Evolutionary conservation across 2,888 invertebrate species (phyloP).

Genomic region (Tricholauxania praeusta): DNA sequence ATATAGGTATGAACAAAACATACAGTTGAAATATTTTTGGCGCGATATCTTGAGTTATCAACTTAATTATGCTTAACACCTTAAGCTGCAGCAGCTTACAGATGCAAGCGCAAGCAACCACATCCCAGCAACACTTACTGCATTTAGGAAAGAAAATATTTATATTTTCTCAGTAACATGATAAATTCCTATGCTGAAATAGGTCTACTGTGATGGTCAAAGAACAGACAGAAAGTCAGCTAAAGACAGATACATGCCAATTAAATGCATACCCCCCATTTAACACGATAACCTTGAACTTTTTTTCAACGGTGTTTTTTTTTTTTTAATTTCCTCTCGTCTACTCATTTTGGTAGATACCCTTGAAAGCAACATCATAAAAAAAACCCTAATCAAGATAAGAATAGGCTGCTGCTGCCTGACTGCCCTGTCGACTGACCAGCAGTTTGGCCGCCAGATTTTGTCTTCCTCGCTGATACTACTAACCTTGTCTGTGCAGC

Average conservation of each 20-base stretch:
- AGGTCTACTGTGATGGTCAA: constrained; percentile 41
- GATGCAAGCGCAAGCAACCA: constrained; percentile 5
- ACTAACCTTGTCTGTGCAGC: constrained; percentile 39
- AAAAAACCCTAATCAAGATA: constrained; percentile 51
- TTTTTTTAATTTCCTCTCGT: background rate
- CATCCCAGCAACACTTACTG: background rate
- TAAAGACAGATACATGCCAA: constrained; percentile 54
- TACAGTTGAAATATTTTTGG: too few species aligned
- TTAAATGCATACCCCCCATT: constrained; percentile 59
- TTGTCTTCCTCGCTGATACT: constrained; percentile 42
- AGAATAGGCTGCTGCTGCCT: constrained; percentile 41
- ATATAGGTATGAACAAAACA: too few species aligned
- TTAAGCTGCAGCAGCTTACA: constrained; percentile 39
- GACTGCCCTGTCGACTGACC: background rate
- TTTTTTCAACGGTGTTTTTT: constrained; percentile 39
- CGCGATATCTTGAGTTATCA: constrained; percentile 46
- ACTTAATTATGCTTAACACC: constrained; percentile 55
- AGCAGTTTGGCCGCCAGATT: background rate
- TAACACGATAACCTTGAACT: constrained; percentile 64
- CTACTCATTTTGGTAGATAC: constrained; percentile 1
- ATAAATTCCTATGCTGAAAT: constrained; percentile 59
- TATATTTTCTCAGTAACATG: constrained; percentile 47
- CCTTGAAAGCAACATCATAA: constrained; percentile 33
- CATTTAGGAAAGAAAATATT: background rate
- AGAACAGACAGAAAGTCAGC: constrained; percentile 9